Percentiles rank a stretch among this genome's conserved stretches.
These are phyloP conservation scores for Moxostoma hubbsi DNA, from an alignment of 2,797 vertebrate genomes.

Conservation along the genomic window DNA sequence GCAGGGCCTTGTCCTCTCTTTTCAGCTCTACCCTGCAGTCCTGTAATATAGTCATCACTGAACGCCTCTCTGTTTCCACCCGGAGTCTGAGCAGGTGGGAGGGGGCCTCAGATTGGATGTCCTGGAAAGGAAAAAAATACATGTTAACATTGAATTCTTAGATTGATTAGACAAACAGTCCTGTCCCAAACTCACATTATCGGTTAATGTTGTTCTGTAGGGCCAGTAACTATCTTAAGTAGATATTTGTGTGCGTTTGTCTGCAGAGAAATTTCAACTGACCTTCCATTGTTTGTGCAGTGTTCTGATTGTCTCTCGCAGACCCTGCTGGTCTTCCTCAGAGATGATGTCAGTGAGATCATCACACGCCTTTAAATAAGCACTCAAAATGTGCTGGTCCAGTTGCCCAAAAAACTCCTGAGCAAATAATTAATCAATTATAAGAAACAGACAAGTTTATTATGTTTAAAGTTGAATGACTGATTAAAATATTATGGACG, in stretches of 20 bases:
- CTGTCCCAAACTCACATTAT: too few relatives aligned
- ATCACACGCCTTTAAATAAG: slow-evolving; percentile 96
- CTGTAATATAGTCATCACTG: slow-evolving; percentile 81
- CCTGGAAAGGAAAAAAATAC: slow-evolving; percentile 70
- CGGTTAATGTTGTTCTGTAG: too few relatives aligned
- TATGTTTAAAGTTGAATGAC: neutral
- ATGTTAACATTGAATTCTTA: neutral
- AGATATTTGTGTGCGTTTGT: neutral
- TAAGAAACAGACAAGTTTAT: slow-evolving; percentile 10
- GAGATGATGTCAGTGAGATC: slow-evolving; percentile 97
- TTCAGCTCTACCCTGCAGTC: slow-evolving; percentile 87
- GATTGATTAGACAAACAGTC: too few relatives aligned
- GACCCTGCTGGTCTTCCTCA: slow-evolving; percentile 89
- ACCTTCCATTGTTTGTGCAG: slow-evolving; percentile 99
- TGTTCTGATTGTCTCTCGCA: slow-evolving; percentile 93
- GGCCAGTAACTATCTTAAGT: neutral
- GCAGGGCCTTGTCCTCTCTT: slow-evolving; percentile 76
- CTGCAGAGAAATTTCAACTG: neutral
- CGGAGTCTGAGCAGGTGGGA: slow-evolving; percentile 91
- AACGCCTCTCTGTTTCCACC: slow-evolving; percentile 85
- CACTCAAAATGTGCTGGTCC: slow-evolving; percentile 91
- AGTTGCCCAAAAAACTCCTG: slow-evolving; percentile 96
- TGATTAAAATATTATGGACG: neutral
- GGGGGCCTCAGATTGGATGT: slow-evolving; percentile 89
- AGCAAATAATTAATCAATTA: slow-evolving; percentile 20